Evolutionary conservation across 2,113 vertebrate species (phyloP), one percentile per base, ranked within the genome.

Genomic region (Hystrix brachyura): DNA sequence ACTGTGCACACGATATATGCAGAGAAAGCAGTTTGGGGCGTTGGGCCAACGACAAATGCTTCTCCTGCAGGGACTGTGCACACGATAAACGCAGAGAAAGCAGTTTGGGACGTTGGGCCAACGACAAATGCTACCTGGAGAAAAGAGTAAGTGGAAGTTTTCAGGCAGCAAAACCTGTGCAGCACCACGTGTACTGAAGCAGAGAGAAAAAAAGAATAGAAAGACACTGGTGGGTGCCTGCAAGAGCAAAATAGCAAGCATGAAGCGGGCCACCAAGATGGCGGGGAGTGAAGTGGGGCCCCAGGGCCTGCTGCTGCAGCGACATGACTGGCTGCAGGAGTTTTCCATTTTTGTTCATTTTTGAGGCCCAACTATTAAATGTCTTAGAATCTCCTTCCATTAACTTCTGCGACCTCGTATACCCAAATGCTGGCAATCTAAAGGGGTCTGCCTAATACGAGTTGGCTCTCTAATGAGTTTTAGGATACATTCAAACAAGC

Each of bases 21-120:
- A 76, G 23, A 91, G 94, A 93, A 88, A 94, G 19, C 46, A 57
- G 51, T 80, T 85, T 95, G 64, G 21, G 32, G 32, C n/a, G 81
- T 4, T 55, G 48, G 5, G 8, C 62, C 91, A 46, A n/a, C n/a
- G n/a, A n/a, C n/a, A n/a, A n/a, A n/a, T n/a, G n/a, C n/a, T n/a
- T 65, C 5, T 94, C 60, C 80, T 90, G 72, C 9, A 3, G 60
- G 53, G 53, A 32, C 43, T 38, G 55, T n/a, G 17, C 69, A 59
- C 67, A 71, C 69, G 29, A 69, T 23, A 86, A 21, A 62, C 2
- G 46, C 7, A 76, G 23, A 91, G 94, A 93, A 88, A 94, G 19
- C 46, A 57, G 51, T 80, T 85, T 95, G 62, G 21, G 32, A 32
- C n/a, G 81, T 4, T 55, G 48, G 5, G 8, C 62, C 91, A 46